Percentiles rank a stretch among this genome's conserved stretches.
These are phyloP conservation scores for Drosophila burlai DNA, from an alignment of 1,140 invertebrate species.

Conservation along the genomic window DNA sequence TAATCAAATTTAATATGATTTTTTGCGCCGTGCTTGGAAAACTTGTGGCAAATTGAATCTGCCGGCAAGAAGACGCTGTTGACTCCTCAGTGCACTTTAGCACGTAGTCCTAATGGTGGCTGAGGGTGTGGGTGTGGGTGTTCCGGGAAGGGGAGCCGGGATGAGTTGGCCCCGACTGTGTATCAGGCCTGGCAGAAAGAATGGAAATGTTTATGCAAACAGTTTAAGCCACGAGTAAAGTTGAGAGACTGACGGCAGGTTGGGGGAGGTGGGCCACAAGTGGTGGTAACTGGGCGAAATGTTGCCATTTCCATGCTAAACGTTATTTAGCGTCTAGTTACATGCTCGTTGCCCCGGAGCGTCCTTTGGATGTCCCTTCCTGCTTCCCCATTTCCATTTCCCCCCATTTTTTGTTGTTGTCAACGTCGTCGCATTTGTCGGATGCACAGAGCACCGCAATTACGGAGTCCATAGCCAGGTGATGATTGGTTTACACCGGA, in stretches of 20 bases:
- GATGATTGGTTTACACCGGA: constrained; percentile 31
- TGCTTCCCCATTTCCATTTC: background rate
- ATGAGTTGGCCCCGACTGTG: constrained; percentile 16
- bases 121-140: background rate
- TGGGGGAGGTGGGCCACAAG: constrained; percentile 9
- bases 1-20: background rate
- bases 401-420: background rate
- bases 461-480: constrained; percentile 30
- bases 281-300: constrained; percentile 26
- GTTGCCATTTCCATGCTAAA: constrained; percentile 75
- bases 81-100: constrained; percentile 67
- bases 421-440: background rate
- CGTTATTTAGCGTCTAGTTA: constrained; percentile 73
- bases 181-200: constrained; percentile 16
- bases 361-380: constrained; percentile 25
- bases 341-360: constrained; percentile 39
- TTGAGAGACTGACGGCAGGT: background rate
- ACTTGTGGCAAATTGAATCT: constrained; percentile 73
- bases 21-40: constrained; percentile 15
- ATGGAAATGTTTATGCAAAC: constrained; percentile 72
- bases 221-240: constrained; percentile 57
- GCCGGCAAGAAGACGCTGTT: constrained; percentile 44
- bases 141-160: background rate
- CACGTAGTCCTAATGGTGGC: constrained; percentile 58
- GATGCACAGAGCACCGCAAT: constrained; percentile 39